A percentile compares a stretch with the other conserved stretches of the same genome.
phyloP scores from a whole-genome alignment of 2,888 invertebrate genomes.

The Meghimatium bilineatum region DNA sequence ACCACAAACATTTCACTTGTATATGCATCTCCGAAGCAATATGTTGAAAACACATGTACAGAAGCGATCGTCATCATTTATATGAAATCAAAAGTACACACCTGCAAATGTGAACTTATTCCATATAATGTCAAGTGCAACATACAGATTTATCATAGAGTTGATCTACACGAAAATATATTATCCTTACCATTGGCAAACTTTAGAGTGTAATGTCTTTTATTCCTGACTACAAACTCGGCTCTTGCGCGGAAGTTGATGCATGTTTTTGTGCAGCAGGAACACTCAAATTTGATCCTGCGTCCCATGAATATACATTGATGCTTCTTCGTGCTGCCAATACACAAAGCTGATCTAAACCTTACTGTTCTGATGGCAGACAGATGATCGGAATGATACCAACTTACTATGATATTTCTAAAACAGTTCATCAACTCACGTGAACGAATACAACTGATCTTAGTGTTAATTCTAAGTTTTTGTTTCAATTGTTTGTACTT shows the following conservation, averaged over 20 bases:
- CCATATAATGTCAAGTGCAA: too few relatives aligned
- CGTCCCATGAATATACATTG: conserved; percentile 56
- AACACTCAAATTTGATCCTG: conserved; percentile 71
- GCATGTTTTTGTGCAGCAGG: conserved; percentile 71
- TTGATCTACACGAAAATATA: not conserved
- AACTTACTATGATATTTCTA: not conserved
- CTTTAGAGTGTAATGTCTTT: conserved; percentile 92
- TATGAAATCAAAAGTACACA: too few relatives aligned
- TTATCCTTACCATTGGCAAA: conserved; percentile 84
- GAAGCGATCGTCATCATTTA: too few relatives aligned
- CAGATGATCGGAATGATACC: not conserved
- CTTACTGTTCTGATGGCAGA: conserved; percentile 52
- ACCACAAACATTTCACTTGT: too few relatives aligned
- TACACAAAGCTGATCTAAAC: conserved; percentile 66
- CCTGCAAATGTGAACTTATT: too few relatives aligned
- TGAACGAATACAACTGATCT: too few relatives aligned
- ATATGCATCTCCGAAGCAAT: too few relatives aligned
- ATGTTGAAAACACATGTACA: too few relatives aligned
- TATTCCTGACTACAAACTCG: conserved; percentile 91
- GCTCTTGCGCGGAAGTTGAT: conserved; percentile 95
- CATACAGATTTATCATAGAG: too few relatives aligned
- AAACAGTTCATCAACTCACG: not conserved
- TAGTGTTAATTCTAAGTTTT: too few relatives aligned
- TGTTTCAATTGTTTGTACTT: too few relatives aligned
- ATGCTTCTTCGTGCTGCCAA: conserved; percentile 59